phyloP scores from a whole-genome alignment of 1,140 invertebrate species.

The Chymomyza costata region DNA sequence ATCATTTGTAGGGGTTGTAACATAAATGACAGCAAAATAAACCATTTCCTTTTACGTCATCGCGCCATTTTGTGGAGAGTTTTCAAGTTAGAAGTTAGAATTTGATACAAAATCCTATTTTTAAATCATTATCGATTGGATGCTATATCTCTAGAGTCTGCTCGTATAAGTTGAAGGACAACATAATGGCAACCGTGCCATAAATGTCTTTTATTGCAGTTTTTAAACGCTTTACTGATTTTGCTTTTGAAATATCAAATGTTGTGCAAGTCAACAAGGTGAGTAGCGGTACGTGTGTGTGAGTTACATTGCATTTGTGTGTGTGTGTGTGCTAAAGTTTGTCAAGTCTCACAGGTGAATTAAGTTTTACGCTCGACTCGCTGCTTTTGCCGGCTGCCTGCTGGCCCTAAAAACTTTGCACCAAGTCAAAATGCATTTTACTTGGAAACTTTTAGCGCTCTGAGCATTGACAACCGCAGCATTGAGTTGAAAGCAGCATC shows the following conservation, averaged over 20 bases:
- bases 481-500: conserved; percentile 12
- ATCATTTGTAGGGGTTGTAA: no score
- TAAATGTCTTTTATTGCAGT: conserved; percentile 68
- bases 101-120: no score
- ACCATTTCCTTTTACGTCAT: no score
- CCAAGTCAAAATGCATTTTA: conserved; percentile 68
- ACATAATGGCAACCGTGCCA: conserved; percentile 52
- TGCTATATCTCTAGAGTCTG: no score
- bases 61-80: no score
- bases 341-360: conserved; percentile 69
- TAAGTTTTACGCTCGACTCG: conserved; percentile 65
- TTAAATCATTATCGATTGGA: no score
- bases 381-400: conserved; percentile 25
- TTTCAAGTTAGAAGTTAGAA: no score
- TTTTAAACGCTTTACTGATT: conserved; percentile 72
- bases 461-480: conserved; percentile 62
- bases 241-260: conserved; percentile 55
- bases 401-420: conserved; percentile 44
- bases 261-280: conserved; percentile 40
- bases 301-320: not conserved
- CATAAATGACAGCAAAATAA: no score
- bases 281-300: conserved; percentile 3
- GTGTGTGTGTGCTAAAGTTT: conserved; percentile 48
- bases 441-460: conserved; percentile 51
- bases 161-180: conserved; percentile 43